Evolutionary conservation across 2,888 invertebrate genomes (phyloP).

Genomic region (Apodemia duryi): DNA sequence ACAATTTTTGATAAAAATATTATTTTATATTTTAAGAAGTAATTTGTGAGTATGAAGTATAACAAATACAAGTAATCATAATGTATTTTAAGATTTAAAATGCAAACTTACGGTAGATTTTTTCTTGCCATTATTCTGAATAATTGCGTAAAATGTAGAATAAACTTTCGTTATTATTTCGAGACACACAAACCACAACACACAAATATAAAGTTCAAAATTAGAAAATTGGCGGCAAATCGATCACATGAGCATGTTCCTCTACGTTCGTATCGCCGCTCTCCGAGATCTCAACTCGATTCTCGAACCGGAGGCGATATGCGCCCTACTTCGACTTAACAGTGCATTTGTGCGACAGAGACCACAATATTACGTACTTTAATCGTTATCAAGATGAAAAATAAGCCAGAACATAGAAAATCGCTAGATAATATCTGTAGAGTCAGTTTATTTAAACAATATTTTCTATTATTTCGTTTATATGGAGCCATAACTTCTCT

Average conservation of each 20-base stretch:
- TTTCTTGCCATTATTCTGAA: slow-evolving; percentile 34
- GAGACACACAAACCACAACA: slow-evolving; percentile 36
- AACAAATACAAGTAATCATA: neutral
- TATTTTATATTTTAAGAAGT: neutral
- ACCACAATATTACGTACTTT: slow-evolving; percentile 34
- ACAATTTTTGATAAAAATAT: neutral
- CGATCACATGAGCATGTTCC: slow-evolving; percentile 67
- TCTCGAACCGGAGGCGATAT: slow-evolving; percentile 53
- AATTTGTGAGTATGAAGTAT: neutral
- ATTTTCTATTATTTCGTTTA: neutral
- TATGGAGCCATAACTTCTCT: neutral
- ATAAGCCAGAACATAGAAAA: neutral
- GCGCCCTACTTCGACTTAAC: slow-evolving; percentile 74
- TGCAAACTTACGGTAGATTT: slow-evolving; percentile 35
- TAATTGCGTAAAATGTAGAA: slow-evolving; percentile 21
- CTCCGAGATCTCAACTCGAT: slow-evolving; percentile 65
- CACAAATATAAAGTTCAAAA: slow-evolving; percentile 49
- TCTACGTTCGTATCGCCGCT: slow-evolving; percentile 70
- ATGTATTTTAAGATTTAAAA: slow-evolving; percentile 31
- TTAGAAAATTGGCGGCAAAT: slow-evolving; percentile 62
- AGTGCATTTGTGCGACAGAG: slow-evolving; percentile 56
- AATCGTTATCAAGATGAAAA: neutral
- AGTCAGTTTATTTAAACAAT: neutral
- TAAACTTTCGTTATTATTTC: slow-evolving; percentile 32
- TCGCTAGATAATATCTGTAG: neutral